Base-by-base conservation (phyloP, 2,797 vertebrate species). In the Otolemur crassicaudatus region DNA sequence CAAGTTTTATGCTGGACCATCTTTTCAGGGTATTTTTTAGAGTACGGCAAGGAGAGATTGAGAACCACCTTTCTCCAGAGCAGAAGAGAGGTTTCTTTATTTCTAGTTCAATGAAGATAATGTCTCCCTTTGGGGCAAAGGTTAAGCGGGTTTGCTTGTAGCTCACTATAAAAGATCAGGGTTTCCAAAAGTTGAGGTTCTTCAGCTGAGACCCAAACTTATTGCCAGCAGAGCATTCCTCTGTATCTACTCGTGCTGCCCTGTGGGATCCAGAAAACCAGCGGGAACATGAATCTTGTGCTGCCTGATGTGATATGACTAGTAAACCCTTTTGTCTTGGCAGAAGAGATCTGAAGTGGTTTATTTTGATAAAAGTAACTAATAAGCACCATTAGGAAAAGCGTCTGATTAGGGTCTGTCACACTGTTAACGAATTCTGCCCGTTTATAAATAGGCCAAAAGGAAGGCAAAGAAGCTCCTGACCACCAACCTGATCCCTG, bases 1-100 rank as follows among this genome's bases (percentile, higher is more conserved):
- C 4, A 10, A 61, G 43, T n/a, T 94, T 90, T 85, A 3, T 67
- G 67, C 67, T 72, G 31, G 46, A 67, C 27, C 80, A 56, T 60
- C 25, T 96, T 94, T 94, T 87, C 58, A 75, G 7, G 65, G 69
- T 83, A 70, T 77, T 90, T 90, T 93, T 60, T 67, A 80, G 20
- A 43, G 19, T 89, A 87, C 0, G 79, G n/a, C 9, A 17, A 81
- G 12, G 6, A 43, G 63, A 91, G 87, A 84, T 0, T 43, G 76
- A 89, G 40, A 72, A 79, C 25, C 77, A 31, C 31, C 60, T 87
- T 82, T 81, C 8, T 56, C 40, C 49, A 97, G 63, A 95, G 29
- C 53, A 94, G 73, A 80, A 87, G 37, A 37, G 84, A n/a, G 37
- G 53, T 92, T 79, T 92, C 70, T 93, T 88, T 92, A 70, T 23